These are phyloP conservation scores for Neoscelio sp. DNA, from an alignment of 2,888 invertebrate genomes.

Conservation along the genomic window DNA sequence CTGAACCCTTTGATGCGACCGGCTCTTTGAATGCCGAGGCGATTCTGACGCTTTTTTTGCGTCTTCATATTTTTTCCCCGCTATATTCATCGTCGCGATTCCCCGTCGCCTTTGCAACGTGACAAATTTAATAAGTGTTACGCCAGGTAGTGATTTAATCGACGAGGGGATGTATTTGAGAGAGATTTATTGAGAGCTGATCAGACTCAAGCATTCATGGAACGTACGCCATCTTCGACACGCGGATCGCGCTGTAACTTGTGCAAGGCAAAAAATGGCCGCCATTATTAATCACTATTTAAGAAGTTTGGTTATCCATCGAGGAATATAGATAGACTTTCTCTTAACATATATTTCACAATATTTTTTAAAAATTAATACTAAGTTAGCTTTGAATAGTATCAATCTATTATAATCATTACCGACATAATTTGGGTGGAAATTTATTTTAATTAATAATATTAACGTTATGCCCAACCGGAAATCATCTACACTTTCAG, in stretches of 20 bases:
- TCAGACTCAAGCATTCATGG: constrained; percentile 34
- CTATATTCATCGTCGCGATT: constrained; percentile 42
- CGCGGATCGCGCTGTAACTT: constrained; percentile 21
- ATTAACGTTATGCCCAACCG: too few relatives aligned
- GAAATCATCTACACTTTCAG: too few relatives aligned
- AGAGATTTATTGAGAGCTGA: constrained; percentile 56
- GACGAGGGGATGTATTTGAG: constrained; percentile 43
- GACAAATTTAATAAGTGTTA: constrained; percentile 66
- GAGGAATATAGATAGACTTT: too few relatives aligned
- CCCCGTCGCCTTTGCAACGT: constrained; percentile 51
- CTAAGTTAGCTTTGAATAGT: too few relatives aligned
- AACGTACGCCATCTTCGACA: constrained; percentile 38
- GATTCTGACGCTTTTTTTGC: constrained; percentile 51
- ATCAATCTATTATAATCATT: too few relatives aligned
- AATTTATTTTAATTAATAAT: too few relatives aligned
- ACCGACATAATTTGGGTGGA: too few relatives aligned
- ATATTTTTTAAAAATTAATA: too few relatives aligned
- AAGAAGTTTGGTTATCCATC: background rate
- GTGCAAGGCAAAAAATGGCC: background rate
- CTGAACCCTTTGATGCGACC: constrained; percentile 59
- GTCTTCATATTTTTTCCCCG: constrained; percentile 46
- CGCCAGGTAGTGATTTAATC: constrained; percentile 61
- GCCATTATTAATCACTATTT: constrained; percentile 31
- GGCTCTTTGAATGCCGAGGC: constrained; percentile 59
- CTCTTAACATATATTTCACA: too few relatives aligned